Base-by-base conservation (phyloP, 2,797 vertebrate genomes). In the Nyctibius grandis region DNA sequence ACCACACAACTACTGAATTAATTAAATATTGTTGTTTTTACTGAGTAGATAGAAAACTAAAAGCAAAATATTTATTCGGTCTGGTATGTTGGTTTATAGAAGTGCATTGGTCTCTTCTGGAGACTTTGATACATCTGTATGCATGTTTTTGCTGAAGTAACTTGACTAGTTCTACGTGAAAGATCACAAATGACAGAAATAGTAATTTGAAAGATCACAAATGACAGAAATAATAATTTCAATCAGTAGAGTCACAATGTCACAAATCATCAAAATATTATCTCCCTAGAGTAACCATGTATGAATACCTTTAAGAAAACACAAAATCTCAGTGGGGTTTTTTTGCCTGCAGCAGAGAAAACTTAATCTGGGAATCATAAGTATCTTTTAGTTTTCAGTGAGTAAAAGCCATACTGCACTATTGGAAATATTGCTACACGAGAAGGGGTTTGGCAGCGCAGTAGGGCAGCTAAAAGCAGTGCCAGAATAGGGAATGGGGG, bases 21-120 rank as follows among this genome's bases (percentile, higher is more conserved):
- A 86, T 67, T 38, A 94, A 78, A 90, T 91, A 69, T 54, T 26
- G 3, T 40, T 88, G 40, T 34, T 95, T 91, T 96, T 44, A 82
- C 34, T 36, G 36, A 82, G 59, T 23, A 79, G 50, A 69, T 31
- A 80, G 40, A 94, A 92, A 92, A 84, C 34, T 65, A 76, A 90
- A 86, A 61, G 28, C 5, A 86, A 96, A 96, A 94, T 94, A 93
- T 95, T 96, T 96, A 91, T 93, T 69, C 72, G 34, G 16, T 76
- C 59, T 91, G 63, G 40, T 67, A 81, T 76, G 57, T 42, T 75
- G 40, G 47, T 84, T 94, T 95, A 91, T 73, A 75, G 45, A 85
- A 94, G 16, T 42, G 29, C 9, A 29, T 36, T 76, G 11, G 29
- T 65, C n/a, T 86, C 56, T 76, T 92, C 54, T 73, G 89, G 59